Percentiles rank a stretch among this genome's conserved stretches.
Evolutionary conservation across 1,140 invertebrate species (phyloP).

Genomic region (Bombus vancouverensis): DNA sequence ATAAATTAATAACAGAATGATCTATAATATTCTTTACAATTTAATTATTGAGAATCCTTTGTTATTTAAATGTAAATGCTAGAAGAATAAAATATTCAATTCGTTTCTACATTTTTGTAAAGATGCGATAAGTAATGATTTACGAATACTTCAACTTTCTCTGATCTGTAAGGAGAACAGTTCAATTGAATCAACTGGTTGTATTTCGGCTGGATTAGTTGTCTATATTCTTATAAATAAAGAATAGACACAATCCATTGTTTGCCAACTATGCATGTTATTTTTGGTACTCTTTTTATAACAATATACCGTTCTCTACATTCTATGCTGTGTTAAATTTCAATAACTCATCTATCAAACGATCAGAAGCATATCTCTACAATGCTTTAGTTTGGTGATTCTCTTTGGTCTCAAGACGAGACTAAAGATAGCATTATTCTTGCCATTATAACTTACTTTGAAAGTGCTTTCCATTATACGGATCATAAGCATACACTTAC

Average conservation of each 20-base stretch:
- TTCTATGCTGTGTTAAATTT: constrained; percentile 54
- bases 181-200: constrained; percentile 47
- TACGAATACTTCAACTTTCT: constrained; percentile 26
- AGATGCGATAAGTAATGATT: constrained; percentile 19
- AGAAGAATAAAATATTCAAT: not conserved
- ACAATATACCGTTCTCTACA: constrained; percentile 53
- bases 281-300: constrained; percentile 44
- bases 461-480: constrained; percentile 62
- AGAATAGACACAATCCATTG: constrained; percentile 81
- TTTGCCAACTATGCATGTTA: constrained; percentile 63
- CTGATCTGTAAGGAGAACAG: constrained; percentile 46
- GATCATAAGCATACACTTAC: constrained; percentile 30
- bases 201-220: constrained; percentile 72
- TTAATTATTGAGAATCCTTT: not conserved
- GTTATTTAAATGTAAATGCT: not conserved
- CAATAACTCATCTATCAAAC: constrained; percentile 58
- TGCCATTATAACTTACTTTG: constrained; percentile 60
- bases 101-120: not conserved
- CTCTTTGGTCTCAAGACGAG: constrained; percentile 78
- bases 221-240: constrained; percentile 79
- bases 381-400: constrained; percentile 74
- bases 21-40: not conserved
- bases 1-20: not conserved
- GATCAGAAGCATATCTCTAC: constrained; percentile 68
- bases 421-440: constrained; percentile 79